These are phyloP conservation scores for Remorina albescens DNA, from an alignment of 2,797 vertebrate species.

Conservation along the genomic window DNA sequence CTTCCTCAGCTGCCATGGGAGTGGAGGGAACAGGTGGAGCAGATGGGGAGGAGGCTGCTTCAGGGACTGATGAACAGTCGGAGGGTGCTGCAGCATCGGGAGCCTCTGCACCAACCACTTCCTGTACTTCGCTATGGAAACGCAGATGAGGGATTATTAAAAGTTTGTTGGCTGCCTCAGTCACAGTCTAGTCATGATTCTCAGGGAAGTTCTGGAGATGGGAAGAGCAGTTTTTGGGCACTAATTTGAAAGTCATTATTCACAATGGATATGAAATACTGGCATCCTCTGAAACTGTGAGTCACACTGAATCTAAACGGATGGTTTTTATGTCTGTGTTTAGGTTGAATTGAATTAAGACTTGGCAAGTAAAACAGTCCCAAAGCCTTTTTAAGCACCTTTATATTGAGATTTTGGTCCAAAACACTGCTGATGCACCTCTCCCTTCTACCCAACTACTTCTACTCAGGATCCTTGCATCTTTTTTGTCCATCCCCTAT, in stretches of 20 bases:
- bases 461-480: neutral
- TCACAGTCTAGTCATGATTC: neutral
- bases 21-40: constrained; percentile 59
- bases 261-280: no score
- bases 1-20: constrained; percentile 45
- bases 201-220: neutral
- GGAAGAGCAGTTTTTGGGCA: neutral
- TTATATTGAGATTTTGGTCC: neutral
- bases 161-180: neutral
- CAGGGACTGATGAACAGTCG: constrained; percentile 71
- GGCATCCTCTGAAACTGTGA: neutral
- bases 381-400: neutral
- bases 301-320: neutral
- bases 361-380: neutral
- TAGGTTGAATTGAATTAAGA: neutral
- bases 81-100: constrained; percentile 64
- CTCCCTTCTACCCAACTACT: neutral
- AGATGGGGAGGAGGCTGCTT: constrained; percentile 57
- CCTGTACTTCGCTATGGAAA: constrained; percentile 74
- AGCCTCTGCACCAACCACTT: constrained; percentile 47
- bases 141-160: neutral
- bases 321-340: neutral
- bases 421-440: neutral
- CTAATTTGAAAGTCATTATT: neutral
- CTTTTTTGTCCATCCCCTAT: no score